Percentiles rank a stretch among this genome's conserved stretches.
Conservation (phyloP, 2,888 invertebrate genomes). For the Drosophila imparisetae region DNA sequence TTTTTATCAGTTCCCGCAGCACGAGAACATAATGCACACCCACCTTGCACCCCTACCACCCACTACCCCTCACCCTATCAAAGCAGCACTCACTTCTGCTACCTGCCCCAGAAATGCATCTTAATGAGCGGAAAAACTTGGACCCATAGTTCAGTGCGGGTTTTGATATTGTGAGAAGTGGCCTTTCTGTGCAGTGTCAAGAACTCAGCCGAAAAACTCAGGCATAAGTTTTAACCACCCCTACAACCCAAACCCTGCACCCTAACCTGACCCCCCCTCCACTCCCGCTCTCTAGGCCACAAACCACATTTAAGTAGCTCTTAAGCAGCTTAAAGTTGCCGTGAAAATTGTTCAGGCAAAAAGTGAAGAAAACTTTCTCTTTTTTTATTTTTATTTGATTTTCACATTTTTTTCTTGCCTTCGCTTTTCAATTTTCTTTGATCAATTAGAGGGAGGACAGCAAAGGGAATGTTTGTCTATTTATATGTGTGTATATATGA, state of each 20-base stretch:
- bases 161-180: background rate
- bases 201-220: slow-evolving; percentile 40
- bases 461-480: slow-evolving; percentile 6
- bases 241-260: background rate
- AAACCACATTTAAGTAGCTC: slow-evolving; percentile 41
- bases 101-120: slow-evolving; percentile 67
- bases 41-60: background rate
- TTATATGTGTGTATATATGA: slow-evolving; percentile 1
- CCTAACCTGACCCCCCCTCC: background rate
- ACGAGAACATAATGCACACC: slow-evolving; percentile 63
- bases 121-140: slow-evolving; percentile 65
- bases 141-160: slow-evolving; percentile 1
- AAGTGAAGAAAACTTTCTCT: slow-evolving; percentile 51
- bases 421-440: slow-evolving; percentile 55
- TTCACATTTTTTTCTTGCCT: background rate
- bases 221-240: slow-evolving; percentile 44
- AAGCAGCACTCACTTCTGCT: slow-evolving; percentile 1
- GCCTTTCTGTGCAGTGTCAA: slow-evolving; percentile 14
- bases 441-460: slow-evolving; percentile 59
- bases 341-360: slow-evolving; percentile 63
- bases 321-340: slow-evolving; percentile 77
- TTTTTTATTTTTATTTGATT: slow-evolving; percentile 5
- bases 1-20: slow-evolving; percentile 60
- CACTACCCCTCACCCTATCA: background rate
- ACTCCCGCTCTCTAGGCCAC: background rate